phyloP scores from a whole-genome alignment of 1,140 invertebrate species.

The Neelides sp. region DNA sequence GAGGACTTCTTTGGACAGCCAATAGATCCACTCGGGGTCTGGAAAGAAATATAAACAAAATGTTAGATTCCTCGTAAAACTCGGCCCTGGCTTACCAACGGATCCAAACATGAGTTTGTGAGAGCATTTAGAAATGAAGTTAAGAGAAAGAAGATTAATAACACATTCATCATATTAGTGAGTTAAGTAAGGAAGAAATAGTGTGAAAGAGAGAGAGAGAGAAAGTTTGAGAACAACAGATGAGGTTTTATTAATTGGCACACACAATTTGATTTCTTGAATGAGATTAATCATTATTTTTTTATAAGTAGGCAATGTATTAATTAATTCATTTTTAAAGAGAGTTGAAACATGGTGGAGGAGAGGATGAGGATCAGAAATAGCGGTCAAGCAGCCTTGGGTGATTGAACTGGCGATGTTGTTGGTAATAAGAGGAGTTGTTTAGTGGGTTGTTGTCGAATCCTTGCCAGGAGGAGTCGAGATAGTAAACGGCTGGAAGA shows the following conservation, averaged over 20 bases:
- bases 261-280: neutral
- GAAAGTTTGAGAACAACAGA: neutral
- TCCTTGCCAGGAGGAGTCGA: too few relatives aligned
- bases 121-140: neutral
- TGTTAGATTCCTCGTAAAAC: neutral
- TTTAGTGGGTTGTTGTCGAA: too few relatives aligned
- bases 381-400: too few relatives aligned
- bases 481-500: too few relatives aligned
- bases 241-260: neutral
- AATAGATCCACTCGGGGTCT: conserved; percentile 31
- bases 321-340: neutral
- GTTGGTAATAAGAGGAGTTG: neutral
- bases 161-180: neutral
- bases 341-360: too few relatives aligned
- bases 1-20: conserved; percentile 21
- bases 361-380: too few relatives aligned
- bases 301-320: neutral
- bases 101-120: neutral
- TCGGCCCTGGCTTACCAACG: neutral
- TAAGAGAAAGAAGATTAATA: neutral
- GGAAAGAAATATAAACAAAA: conserved; percentile 7
- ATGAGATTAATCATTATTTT: neutral
- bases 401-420: neutral
- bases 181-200: neutral
- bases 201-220: neutral